Conservation (phyloP, 2,888 invertebrate species). For the Tortricodes alternella region DNA sequence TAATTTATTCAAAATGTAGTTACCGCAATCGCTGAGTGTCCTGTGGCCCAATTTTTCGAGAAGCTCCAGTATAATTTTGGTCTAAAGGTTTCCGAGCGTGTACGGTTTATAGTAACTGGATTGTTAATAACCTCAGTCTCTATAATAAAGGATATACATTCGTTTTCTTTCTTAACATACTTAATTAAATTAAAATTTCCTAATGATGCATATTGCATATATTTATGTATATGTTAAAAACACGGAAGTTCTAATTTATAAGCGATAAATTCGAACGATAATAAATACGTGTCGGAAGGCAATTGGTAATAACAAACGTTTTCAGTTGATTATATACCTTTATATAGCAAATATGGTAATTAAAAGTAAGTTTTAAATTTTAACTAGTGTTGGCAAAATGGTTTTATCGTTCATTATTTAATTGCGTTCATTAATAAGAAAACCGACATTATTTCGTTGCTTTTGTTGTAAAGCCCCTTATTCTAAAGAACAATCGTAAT, state of each 20-base stretch:
- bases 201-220: too few species aligned
- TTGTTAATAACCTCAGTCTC: too few species aligned
- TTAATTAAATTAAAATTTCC: neutral
- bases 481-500: too few species aligned
- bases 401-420: too few species aligned
- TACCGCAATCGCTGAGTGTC: slow-evolving; percentile 4
- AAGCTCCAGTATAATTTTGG: neutral
- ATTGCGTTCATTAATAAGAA: too few species aligned
- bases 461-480: too few species aligned
- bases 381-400: too few species aligned
- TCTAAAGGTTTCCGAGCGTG: too few species aligned
- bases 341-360: neutral
- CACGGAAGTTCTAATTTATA: neutral
- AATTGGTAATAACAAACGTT: slow-evolving; percentile 10
- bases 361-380: neutral
- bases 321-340: slow-evolving; percentile 10
- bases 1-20: slow-evolving; percentile 16
- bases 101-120: too few species aligned
- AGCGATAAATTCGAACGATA: neutral
- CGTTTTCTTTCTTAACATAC: too few species aligned
- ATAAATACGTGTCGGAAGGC: slow-evolving; percentile 6
- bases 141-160: too few species aligned
- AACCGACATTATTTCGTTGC: too few species aligned
- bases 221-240: neutral
- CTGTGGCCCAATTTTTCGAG: slow-evolving; percentile 10